phyloP scores from a whole-genome alignment of 2,888 invertebrate species.

The Leptinotarsa peninsularis region DNA sequence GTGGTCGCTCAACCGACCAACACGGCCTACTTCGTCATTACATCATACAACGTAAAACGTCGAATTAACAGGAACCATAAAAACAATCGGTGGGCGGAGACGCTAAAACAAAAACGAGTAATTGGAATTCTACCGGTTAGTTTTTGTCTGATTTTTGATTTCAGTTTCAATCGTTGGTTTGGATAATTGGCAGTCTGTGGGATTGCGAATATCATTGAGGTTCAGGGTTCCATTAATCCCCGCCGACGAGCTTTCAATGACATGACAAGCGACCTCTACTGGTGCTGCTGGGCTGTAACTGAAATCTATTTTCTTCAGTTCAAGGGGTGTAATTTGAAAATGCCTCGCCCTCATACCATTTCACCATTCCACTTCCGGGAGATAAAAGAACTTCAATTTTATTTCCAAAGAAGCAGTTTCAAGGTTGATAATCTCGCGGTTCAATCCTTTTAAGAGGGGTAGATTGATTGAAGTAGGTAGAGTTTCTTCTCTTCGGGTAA shows the following conservation, averaged over 20 bases:
- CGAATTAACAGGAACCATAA: slow-evolving; percentile 7
- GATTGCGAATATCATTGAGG: not conserved
- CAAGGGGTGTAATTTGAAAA: no score
- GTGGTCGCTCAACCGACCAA: slow-evolving; percentile 9
- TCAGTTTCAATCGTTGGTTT: not conserved
- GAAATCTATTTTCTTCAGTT: not conserved
- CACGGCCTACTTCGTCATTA: slow-evolving; percentile 24
- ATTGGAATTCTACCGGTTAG: not conserved
- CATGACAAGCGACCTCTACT: not conserved
- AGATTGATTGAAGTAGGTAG: no score
- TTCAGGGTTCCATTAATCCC: not conserved
- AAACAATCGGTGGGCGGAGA: slow-evolving; percentile 18
- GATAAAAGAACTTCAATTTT: no score
- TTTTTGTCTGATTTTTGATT: not conserved
- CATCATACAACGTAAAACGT: not conserved
- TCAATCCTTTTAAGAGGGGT: no score
- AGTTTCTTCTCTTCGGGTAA: no score
- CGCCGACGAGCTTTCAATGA: not conserved
- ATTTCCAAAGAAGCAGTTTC: no score
- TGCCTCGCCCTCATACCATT: no score
- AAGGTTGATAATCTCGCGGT: no score
- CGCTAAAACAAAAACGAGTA: not conserved
- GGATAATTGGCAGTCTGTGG: not conserved
- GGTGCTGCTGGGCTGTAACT: not conserved
- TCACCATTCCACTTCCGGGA: no score